Evolutionary conservation across 2,797 vertebrate genomes (phyloP), one percentile per base, ranked within the genome.

Genomic region (Hybognathus amarus): DNA sequence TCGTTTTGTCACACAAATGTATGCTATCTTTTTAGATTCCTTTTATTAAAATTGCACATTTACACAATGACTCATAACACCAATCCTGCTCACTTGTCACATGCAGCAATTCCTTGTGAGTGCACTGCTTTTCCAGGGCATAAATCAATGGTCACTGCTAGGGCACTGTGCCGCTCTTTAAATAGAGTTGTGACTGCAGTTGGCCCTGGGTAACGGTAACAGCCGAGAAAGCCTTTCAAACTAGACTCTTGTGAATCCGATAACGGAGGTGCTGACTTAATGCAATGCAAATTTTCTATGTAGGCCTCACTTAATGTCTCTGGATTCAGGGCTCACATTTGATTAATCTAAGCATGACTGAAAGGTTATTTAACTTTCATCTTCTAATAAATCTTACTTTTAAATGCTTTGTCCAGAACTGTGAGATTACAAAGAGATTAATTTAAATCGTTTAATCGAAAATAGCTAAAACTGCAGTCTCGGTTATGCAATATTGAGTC

Each of bases 41-140:
- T 61, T 86, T 70, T 76, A 83, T 75, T 77, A 67, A 85, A 68
- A 80, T 52, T 73, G 59, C 20, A 40, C 22, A 73, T 30, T 75
- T 54, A 50, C 69, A 84, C 70, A 3, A 80, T 86, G 79, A 86
- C 50, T 88, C 64, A 84, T 79, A 83, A 69, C 63, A 47, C 61
- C 77, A 61, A 59, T 33, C 64, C 64, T 68, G 45, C 45, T 79
- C 77, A 68, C 61, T 68, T 68, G 50, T 77, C 76, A 85, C 68
- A 84, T 70, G 52, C 66, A 84, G 74, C 54, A 30, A 73, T 86
- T 85, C 70, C 20, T 86, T 69, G 52, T 36, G 27, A 75, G 68
- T 45, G 70, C 70, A 79, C 36, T 59, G 69, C 52, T 70, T 84
- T 82, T 69, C 63, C 71, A 82, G 45, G 66, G 76, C 75, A 86